Evolutionary conservation across 2,797 vertebrate genomes (phyloP), one percentile per base, ranked within the genome.

Genomic region (Serranus cabrilla): DNA sequence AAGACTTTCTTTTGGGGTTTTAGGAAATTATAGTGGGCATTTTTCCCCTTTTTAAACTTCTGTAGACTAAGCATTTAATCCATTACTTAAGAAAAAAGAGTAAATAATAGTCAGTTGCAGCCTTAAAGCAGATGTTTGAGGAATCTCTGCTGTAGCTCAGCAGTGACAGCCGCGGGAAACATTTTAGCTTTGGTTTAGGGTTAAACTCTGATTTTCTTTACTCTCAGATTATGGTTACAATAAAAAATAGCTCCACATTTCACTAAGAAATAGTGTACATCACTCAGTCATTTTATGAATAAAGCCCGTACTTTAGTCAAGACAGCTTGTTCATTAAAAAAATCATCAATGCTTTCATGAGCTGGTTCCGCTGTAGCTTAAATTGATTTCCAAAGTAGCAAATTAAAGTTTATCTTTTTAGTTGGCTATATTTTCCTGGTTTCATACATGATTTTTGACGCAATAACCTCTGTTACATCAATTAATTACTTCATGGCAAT

Each of bases 401-500:
- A 75, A 80, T 68, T 7, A 63, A 72, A 71, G 34, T 65, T 59
- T 16, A 23, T 61, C 14, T 50, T 46, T 58, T 43, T 14, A 47
- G 21, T 21, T 31, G 34, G 49, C 46, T 27, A 27, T 16, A 37
- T 76, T 61, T 63, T 47, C 11, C 45, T 25, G 27, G 3, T 69
- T 61, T 34, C 56, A 56, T 1, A 52, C 55, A 61, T 27, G 25
- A 63, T 17, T 23, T 76, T n/a, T 83, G 65, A 74, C 49, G 66
- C 45, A 7, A 43, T 57, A 45, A 82, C 73, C 70, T 66, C 9
- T 51, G 42, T 45, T 14, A 4, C 76, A 45, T 74, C 52, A 51
- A 66, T 71, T 51, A 61, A 81, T 80, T 45, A 74, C 67, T 64
- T 43, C 18, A 57, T 20, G 45, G 55, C 31, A 55, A 78, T 54